Conservation (phyloP, 2,797 vertebrate genomes). For the Taeniopygia guttata region DNA sequence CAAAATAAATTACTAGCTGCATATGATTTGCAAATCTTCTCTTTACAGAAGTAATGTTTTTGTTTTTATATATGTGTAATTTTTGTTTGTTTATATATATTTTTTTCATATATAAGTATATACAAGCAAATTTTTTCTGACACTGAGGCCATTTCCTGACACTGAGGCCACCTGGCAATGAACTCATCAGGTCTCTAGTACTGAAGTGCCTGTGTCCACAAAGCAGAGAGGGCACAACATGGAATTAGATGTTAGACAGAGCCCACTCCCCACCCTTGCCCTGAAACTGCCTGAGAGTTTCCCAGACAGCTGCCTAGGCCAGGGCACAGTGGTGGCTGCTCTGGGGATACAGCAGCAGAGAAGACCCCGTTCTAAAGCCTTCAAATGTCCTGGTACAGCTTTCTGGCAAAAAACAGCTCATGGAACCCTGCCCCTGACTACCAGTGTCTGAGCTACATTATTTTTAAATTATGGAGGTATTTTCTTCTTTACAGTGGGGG, state of each 20-base stretch:
- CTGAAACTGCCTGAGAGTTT: neutral
- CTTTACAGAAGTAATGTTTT: neutral
- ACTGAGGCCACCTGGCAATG: neutral
- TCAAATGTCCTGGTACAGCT: neutral
- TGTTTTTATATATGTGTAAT: rapidly evolving
- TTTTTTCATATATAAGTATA: neutral
- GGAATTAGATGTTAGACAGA: neutral
- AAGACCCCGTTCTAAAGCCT: neutral
- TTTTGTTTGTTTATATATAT: neutral
- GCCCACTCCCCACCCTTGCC: neutral
- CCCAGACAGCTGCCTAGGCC: neutral
- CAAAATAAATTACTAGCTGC: neutral
- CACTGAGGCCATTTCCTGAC: neutral
- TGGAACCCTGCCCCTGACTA: neutral
- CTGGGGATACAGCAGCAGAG: neutral
- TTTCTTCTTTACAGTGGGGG: neutral
- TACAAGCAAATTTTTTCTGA: no score
- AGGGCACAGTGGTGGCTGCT: neutral
- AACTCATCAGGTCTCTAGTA: neutral
- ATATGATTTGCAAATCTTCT: neutral
- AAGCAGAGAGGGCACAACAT: neutral
- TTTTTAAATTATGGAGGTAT: neutral
- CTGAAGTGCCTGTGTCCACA: neutral
- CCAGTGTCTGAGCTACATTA: neutral
- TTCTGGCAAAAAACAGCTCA: neutral